These are phyloP conservation scores for Eupithecia tripunctaria DNA, from an alignment of 2,888 invertebrate genomes.

Conservation along the genomic window DNA sequence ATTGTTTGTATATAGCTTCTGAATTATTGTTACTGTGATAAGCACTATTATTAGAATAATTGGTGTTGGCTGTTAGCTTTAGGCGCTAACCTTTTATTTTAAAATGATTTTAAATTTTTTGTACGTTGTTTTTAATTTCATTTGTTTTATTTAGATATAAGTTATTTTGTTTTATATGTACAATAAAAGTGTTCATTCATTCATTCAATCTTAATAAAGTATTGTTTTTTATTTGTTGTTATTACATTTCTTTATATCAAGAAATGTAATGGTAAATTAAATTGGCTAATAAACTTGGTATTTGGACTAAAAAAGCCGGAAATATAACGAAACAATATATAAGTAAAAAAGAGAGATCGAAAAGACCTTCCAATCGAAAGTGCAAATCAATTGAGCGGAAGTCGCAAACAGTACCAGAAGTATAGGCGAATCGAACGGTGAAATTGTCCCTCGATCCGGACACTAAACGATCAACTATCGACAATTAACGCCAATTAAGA, in stretches of 20 bases:
- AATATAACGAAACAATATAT: background rate
- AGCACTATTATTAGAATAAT: background rate
- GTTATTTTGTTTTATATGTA: too few relatives aligned
- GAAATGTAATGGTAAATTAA: too few relatives aligned
- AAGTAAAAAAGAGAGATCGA: background rate
- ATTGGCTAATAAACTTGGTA: background rate
- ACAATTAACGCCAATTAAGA: slow-evolving; percentile 33
- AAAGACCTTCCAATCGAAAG: slow-evolving; percentile 24
- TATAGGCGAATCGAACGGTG: slow-evolving; percentile 34
- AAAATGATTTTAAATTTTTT: too few relatives aligned
- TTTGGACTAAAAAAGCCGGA: background rate
- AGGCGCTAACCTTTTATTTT: too few relatives aligned
- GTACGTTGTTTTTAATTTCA: too few relatives aligned
- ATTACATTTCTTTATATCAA: too few relatives aligned
- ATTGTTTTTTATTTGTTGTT: too few relatives aligned
- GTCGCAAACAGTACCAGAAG: slow-evolving; percentile 26
- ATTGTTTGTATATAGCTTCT: slow-evolving; percentile 41
- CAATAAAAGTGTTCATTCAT: too few relatives aligned
- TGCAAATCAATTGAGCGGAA: slow-evolving; percentile 24
- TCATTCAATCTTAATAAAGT: background rate
- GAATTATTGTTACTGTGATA: background rate
- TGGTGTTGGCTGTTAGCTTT: too few relatives aligned
- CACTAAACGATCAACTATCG: slow-evolving; percentile 36
- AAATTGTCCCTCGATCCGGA: slow-evolving; percentile 26
- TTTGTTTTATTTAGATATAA: too few relatives aligned